Evolutionary conservation across 2,888 invertebrate species (phyloP).

Genomic region (Galerucella nymphaeae): DNA sequence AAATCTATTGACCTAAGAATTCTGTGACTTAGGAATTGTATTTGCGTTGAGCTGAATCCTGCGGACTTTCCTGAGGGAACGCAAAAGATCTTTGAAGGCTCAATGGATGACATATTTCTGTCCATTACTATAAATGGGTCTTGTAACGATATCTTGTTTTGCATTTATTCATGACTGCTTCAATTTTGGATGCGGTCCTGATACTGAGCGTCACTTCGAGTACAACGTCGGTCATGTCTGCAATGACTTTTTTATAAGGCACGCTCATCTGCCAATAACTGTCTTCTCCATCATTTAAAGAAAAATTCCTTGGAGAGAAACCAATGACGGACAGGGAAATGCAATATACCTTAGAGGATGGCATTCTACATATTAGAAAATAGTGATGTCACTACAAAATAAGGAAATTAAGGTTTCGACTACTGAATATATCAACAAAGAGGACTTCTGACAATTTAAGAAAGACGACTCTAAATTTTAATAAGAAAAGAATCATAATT

Average conservation of each 20-base stretch:
- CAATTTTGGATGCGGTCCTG: slow-evolving; percentile 48
- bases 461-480: too few relatives aligned
- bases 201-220: slow-evolving; percentile 43
- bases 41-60: too few relatives aligned
- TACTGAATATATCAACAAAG: not conserved
- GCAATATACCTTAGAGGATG: not conserved
- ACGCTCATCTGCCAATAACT: slow-evolving; percentile 49
- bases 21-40: too few relatives aligned
- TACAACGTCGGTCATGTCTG: slow-evolving; percentile 47
- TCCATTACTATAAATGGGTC: slow-evolving; percentile 18
- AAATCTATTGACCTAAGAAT: too few relatives aligned
- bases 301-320: slow-evolving; percentile 38
- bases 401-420: not conserved
- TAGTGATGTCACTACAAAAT: not conserved
- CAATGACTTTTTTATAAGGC: slow-evolving; percentile 46
- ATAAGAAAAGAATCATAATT: too few relatives aligned
- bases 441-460: not conserved
- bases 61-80: too few relatives aligned
- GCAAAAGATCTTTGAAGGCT: too few relatives aligned
- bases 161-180: slow-evolving; percentile 45
- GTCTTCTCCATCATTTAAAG: slow-evolving; percentile 37
- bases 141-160: slow-evolving; percentile 38
- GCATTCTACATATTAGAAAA: not conserved
- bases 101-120: too few relatives aligned
- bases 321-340: slow-evolving; percentile 14